Conservation (phyloP, 35 echinoderm and acorn worm species). For the Apostichopus japonicus region DNA sequence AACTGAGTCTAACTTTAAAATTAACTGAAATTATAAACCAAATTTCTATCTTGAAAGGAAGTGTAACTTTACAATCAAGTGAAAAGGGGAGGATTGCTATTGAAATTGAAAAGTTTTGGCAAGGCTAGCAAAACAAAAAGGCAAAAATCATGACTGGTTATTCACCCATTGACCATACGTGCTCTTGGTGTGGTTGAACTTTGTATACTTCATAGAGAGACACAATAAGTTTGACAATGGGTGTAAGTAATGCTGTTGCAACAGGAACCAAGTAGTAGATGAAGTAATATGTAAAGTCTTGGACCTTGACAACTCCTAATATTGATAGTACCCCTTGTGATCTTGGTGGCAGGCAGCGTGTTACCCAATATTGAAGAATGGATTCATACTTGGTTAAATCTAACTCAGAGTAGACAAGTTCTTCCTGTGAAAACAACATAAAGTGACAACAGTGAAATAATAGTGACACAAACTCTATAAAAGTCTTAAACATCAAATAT, state of each 20-base stretch:
- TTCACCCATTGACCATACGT: neutral
- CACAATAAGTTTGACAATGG: constrained; percentile 67
- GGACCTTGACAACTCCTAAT: constrained; percentile 68
- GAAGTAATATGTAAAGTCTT: constrained; percentile 77
- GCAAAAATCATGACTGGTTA: too few relatives aligned
- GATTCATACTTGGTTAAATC: constrained; percentile 71
- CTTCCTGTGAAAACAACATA: constrained; percentile 45
- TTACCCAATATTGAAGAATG: constrained; percentile 71
- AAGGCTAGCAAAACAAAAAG: too few relatives aligned
- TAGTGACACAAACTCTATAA: neutral
- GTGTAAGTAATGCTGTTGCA: constrained; percentile 73
- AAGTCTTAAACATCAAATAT: neutral
- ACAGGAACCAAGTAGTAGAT: constrained; percentile 84
- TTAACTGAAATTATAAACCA: too few relatives aligned
- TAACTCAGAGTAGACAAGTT: constrained; percentile 66
- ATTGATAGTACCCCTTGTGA: constrained; percentile 68
- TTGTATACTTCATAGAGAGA: constrained; percentile 75
- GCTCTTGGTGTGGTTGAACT: constrained; percentile 7
- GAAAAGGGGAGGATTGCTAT: too few relatives aligned
- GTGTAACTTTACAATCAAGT: too few relatives aligned
- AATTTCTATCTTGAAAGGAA: too few relatives aligned
- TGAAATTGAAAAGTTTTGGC: too few relatives aligned
- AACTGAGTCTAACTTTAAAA: too few relatives aligned
- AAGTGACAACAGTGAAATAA: neutral
- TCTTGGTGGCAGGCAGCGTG: constrained; percentile 72